Evolutionary conservation across 1,140 invertebrate genomes (phyloP).

Genomic region (Battus philenor): DNA sequence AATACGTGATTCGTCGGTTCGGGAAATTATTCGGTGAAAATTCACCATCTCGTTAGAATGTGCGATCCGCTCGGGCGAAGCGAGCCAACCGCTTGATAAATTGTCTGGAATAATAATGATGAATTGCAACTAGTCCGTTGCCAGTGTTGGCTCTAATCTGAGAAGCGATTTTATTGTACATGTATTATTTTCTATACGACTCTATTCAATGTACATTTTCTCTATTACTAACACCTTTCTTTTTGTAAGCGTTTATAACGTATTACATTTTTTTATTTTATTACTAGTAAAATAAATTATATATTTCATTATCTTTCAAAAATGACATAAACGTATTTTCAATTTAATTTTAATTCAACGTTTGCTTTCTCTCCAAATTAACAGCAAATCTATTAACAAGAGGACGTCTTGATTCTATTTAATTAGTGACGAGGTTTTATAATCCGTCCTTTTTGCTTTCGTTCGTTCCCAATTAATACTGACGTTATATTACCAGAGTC

Average conservation of each 20-base stretch:
- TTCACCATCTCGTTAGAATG: slow-evolving; percentile 74
- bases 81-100: slow-evolving; percentile 74
- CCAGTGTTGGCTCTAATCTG: slow-evolving; percentile 59
- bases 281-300: no score
- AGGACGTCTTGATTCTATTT: slow-evolving; percentile 57
- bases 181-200: slow-evolving; percentile 21
- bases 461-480: slow-evolving; percentile 44
- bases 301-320: no score
- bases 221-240: no score
- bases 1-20: slow-evolving; percentile 74
- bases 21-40: slow-evolving; percentile 74
- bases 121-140: slow-evolving; percentile 69
- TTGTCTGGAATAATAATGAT: slow-evolving; percentile 76
- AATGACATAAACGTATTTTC: slow-evolving; percentile 1
- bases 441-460: slow-evolving; percentile 48
- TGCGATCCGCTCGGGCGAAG: slow-evolving; percentile 60
- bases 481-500: slow-evolving; percentile 53
- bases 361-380: slow-evolving; percentile 61
- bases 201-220: no score
- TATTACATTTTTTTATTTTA: no score
- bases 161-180: slow-evolving; percentile 35
- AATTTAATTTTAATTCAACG: slow-evolving; percentile 37
- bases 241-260: no score
- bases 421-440: slow-evolving; percentile 71
- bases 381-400: slow-evolving; percentile 65